These are phyloP conservation scores for Zalophus californianus DNA, from an alignment of 2,797 vertebrate species.

Conservation along the genomic window DNA sequence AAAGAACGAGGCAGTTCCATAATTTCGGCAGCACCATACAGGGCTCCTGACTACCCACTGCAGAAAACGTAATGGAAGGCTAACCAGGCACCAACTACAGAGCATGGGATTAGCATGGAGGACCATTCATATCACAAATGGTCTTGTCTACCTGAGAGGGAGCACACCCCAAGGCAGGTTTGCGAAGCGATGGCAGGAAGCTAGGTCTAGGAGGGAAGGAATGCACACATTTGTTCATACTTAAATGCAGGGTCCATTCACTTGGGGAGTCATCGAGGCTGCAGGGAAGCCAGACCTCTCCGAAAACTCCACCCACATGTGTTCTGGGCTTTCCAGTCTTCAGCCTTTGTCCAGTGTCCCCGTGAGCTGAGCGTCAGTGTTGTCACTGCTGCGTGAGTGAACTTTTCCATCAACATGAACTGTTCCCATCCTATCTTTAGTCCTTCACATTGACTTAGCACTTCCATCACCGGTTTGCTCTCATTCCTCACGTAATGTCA, in stretches of 20 bases:
- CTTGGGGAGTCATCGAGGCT: not conserved
- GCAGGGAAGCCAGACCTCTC: not conserved
- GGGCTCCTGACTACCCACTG: not conserved
- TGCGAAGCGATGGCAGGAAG: not conserved
- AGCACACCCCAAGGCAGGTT: not conserved
- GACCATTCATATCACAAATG: not conserved
- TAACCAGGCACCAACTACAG: not conserved
- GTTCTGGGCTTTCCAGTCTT: not conserved
- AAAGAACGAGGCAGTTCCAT: not conserved
- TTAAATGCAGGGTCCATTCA: not conserved
- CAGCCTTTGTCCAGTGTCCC: not conserved
- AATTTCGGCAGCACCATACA: not conserved
- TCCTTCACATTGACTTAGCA: not conserved
- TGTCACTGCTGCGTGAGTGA: not conserved
- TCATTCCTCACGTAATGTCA: not conserved
- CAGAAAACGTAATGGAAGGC: not conserved
- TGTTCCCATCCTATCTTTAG: not conserved
- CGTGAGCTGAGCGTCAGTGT: not conserved
- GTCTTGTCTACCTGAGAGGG: not conserved
- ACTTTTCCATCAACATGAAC: not conserved
- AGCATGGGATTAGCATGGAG: accelerated
- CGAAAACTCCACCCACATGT: not conserved
- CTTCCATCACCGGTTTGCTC: not conserved
- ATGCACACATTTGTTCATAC: accelerated
- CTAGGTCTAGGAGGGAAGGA: not conserved